Evolutionary conservation across 2,888 invertebrate species (phyloP), one percentile per base, ranked within the genome.

Genomic region (Acronicta psi): DNA sequence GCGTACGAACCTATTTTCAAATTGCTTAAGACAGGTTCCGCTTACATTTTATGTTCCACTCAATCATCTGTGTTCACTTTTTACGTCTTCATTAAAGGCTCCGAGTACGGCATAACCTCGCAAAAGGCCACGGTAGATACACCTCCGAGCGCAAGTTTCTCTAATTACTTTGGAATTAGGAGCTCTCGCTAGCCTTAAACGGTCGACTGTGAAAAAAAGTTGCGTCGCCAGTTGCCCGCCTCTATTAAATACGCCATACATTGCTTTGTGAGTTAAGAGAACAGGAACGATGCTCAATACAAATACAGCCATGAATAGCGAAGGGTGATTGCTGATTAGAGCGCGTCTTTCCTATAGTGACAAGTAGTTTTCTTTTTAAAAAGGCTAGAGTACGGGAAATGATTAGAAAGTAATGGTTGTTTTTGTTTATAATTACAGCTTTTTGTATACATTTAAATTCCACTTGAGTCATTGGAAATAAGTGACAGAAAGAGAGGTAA

Each of bases 131-230:
- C 47, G 69, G 65, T 49, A 34, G 34, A 34, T 34, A 46, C 73
- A 68, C 72, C 79, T 83, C 81, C 79, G 80, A 80, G 70, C 76
- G 75, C 83, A 69, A 86, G 86, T 91, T 92, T 91, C 90, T 90
- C 81, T 88, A 89, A 88, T 88, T 86, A 85, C 85, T 80, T 64
- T 65, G 84, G 86, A 85, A 87, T 89, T 88, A 86, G 88, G 86
- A 88, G 86, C 85, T 90, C 87, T 86, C 85, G 81, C 83, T 68
- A 57, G 73, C 76, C 76, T 58, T 73, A 69, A 55, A 70, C 49
- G 83, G 81, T 54, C 49, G 68, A 66, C 63, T 55, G 55, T 55
- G 69, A 75, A 87, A 87, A 41, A 90, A 90, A 88, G 83, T 82
- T 45, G 86, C 73, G 61, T 49, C 50, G 74, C 77, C 59, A 77